Percentiles rank a stretch among this genome's conserved stretches.
These are phyloP conservation scores for Brachionus rubens DNA, from an alignment of 1,140 invertebrate species.

Conservation along the genomic window DNA sequence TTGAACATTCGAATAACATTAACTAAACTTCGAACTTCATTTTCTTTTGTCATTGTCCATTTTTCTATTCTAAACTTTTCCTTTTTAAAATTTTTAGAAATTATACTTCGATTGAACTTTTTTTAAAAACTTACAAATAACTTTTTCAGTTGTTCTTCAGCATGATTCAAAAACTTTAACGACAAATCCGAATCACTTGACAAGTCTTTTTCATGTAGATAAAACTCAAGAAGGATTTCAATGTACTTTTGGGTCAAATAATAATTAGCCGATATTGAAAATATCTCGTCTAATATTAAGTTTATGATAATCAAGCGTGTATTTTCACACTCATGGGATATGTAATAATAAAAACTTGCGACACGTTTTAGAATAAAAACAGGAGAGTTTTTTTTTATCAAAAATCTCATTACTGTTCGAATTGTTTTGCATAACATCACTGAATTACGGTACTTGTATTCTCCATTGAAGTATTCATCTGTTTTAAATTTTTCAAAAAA, in stretches of 20 bases:
- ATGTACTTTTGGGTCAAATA: constrained; percentile 10
- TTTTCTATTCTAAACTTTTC: not conserved
- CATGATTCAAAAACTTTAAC: not conserved
- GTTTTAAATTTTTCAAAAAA: not conserved
- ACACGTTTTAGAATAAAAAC: not conserved
- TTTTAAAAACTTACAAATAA: not conserved
- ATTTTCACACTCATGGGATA: not conserved
- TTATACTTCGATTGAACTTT: not conserved
- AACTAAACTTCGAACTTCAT: not conserved
- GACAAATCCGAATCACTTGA: not conserved
- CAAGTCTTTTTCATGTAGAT: not conserved
- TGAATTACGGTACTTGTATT: not conserved
- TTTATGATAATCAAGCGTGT: constrained; percentile 6
- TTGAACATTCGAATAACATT: not conserved
- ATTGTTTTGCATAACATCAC: not conserved
- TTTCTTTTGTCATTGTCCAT: not conserved
- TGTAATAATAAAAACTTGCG: constrained; percentile 12
- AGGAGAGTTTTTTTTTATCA: constrained; percentile 19
- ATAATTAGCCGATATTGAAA: not conserved
- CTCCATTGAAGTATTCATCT: not conserved
- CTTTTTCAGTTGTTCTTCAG: not conserved
- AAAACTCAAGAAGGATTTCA: not conserved
- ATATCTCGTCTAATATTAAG: constrained; percentile 3
- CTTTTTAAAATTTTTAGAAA: not conserved
- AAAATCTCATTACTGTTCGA: not conserved